Evolutionary conservation across 2,888 invertebrate species (phyloP).

Genomic region (Pristionchus entomophagus): DNA sequence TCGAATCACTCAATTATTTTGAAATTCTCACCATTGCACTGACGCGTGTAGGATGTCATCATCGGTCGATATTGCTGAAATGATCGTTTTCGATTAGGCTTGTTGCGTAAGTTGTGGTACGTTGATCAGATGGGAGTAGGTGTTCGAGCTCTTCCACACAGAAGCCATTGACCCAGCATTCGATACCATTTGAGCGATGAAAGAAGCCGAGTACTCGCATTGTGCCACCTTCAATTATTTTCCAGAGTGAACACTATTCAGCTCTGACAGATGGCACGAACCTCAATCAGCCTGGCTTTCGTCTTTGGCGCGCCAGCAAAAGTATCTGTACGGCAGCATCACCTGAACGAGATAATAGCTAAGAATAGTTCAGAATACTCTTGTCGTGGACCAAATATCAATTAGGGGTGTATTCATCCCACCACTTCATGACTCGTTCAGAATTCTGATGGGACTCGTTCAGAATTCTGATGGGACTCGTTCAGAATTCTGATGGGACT

Average conservation of each 20-base stretch:
- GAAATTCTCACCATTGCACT: background rate
- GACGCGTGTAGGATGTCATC: background rate
- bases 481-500: too few relatives aligned
- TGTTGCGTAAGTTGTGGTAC: background rate
- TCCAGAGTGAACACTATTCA: background rate
- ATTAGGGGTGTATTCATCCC: too few relatives aligned
- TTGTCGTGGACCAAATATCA: too few relatives aligned
- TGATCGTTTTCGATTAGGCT: background rate
- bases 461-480: too few relatives aligned
- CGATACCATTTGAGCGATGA: background rate
- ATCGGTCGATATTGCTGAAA: background rate
- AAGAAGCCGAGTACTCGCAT: background rate
- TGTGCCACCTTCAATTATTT: background rate
- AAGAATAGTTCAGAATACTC: too few relatives aligned
- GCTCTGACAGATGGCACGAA: too few relatives aligned
- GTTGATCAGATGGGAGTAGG: background rate
- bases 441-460: too few relatives aligned
- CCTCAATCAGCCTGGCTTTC: background rate
- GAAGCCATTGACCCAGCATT: background rate
- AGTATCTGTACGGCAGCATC: background rate
- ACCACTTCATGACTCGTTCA: conserved; percentile 10
- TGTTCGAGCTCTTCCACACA: background rate
- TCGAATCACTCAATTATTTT: too few relatives aligned
- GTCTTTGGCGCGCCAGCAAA: background rate
- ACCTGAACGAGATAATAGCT: background rate